These are phyloP conservation scores for Neocrepidodera transversa DNA, from an alignment of 2,888 invertebrate species.

Conservation along the genomic window DNA sequence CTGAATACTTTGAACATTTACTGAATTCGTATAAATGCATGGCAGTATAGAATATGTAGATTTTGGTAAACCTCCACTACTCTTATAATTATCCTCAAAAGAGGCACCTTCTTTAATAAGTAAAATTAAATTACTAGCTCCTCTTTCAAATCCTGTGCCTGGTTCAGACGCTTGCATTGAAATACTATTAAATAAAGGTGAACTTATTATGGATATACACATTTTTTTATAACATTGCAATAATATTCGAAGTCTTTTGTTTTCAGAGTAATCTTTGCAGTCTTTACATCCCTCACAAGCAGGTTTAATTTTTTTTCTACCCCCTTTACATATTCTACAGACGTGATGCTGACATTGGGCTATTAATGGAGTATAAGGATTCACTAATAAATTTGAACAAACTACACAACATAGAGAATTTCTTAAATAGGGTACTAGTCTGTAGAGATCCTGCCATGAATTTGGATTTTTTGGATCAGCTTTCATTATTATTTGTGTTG, in stretches of 20 bases:
- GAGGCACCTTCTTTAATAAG: slow-evolving; percentile 82
- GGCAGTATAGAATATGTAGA: slow-evolving; percentile 78
- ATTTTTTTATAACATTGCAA: slow-evolving; percentile 89
- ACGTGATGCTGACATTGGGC: slow-evolving; percentile 89
- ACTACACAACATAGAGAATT: slow-evolving; percentile 90
- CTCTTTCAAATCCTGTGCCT: slow-evolving; percentile 63
- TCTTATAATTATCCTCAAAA: slow-evolving; percentile 78
- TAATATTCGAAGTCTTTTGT: slow-evolving; percentile 79
- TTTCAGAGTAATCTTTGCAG: slow-evolving; percentile 82
- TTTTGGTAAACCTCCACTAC: slow-evolving; percentile 75
- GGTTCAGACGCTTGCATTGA: slow-evolving; percentile 64
- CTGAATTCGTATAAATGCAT: slow-evolving; percentile 73
- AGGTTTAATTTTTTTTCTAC: slow-evolving; percentile 84
- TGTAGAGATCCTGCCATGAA: slow-evolving; percentile 82
- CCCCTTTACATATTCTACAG: slow-evolving; percentile 83
- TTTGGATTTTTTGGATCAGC: slow-evolving; percentile 75
- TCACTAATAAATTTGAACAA: slow-evolving; percentile 81
- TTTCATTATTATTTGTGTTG: slow-evolving; percentile 79
- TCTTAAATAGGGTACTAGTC: slow-evolving; percentile 82
- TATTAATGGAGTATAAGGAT: slow-evolving; percentile 81
- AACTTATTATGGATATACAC: slow-evolving; percentile 81
- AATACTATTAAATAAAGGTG: slow-evolving; percentile 70
- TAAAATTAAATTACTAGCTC: slow-evolving; percentile 71
- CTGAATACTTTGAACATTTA: slow-evolving; percentile 58
- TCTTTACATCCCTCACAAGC: slow-evolving; percentile 87